Base-by-base conservation (phyloP, 53 echinoderm and acorn worm species). In the Paracentrotus lividus region DNA sequence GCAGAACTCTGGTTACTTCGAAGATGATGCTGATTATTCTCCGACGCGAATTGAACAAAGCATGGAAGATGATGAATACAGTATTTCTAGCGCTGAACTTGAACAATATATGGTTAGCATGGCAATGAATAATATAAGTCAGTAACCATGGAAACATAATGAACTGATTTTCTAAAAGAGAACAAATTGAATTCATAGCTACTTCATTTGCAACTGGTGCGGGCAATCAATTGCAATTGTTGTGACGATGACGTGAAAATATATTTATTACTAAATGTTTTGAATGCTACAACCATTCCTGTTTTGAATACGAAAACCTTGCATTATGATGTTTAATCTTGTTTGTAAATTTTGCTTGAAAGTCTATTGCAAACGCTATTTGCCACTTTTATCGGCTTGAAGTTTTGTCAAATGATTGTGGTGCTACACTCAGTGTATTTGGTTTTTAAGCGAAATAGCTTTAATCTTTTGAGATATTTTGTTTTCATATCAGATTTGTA, bases 71-170 rank as follows among this genome's bases (percentile, higher is more conserved):
- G 92, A 92, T 38, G 81, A 77, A 14, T 92, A 92, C 58, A 92
- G 92, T 61, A 92, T 92, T 44, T 92, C 92, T 40, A 92, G 92
- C 29, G 77, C 92, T 18, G 92, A 92, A 56, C 92, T 92, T 14
- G 92, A 92, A 12, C 56, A 55, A 36, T 92, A 78, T 43, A 92
- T 92, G 92, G 76, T 75, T 54, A 91, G 36, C 24, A 66, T n/a
- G 47, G 14, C 90, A 21, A 12, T 90, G 45, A 90, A 90, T 66
- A 67, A 66, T 44, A 51, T 49, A 15, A 72, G 72, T 14, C 66
- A 29, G 66, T 72, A 81, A 47, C 26, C 9, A 26, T 49, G 27
- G 12, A 10, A 12, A 47, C 5, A 5, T 8, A 24, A n/a, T 45
- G 15, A 45, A 81, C n/a, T 81, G 72, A 81, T 24, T 49, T 16